These are phyloP conservation scores for Scolopax mira DNA, from an alignment of 2,113 vertebrate species.

Conservation along the genomic window DNA sequence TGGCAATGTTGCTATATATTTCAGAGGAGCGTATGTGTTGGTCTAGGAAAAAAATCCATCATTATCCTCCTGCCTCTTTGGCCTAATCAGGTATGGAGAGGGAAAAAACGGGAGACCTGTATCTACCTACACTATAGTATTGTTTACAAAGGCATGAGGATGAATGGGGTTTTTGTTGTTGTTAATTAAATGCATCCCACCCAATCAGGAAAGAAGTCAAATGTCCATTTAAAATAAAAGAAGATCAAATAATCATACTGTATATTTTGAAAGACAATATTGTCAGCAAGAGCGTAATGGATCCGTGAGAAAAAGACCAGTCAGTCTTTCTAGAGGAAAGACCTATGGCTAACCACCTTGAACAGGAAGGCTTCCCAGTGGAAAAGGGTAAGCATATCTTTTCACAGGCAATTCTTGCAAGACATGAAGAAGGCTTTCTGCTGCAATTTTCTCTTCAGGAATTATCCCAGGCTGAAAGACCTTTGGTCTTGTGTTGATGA, in stretches of 20 bases:
- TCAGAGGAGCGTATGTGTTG: slow-evolving; percentile 6
- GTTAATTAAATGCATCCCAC: slow-evolving; percentile 25
- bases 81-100: neutral
- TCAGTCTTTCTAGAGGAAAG: neutral
- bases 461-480: slow-evolving; percentile 8
- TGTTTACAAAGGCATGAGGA: neutral
- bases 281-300: neutral
- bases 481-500: slow-evolving; percentile 13
- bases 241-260: neutral
- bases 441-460: slow-evolving; percentile 39
- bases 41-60: neutral
- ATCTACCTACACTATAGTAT: neutral
- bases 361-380: neutral
- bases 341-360: neutral
- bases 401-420: neutral
- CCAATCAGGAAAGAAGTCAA: neutral
- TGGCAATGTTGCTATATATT: neutral
- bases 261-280: slow-evolving; percentile 1
- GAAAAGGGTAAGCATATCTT: neutral
- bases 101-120: neutral
- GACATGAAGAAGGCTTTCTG: neutral
- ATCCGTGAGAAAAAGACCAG: neutral
- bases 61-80: slow-evolving; percentile 4
- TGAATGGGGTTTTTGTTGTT: neutral
- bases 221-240: neutral